Evolutionary conservation across 1,140 invertebrate species (phyloP), one percentile per base, ranked within the genome.

Genomic region (Camponotus vicinus): DNA sequence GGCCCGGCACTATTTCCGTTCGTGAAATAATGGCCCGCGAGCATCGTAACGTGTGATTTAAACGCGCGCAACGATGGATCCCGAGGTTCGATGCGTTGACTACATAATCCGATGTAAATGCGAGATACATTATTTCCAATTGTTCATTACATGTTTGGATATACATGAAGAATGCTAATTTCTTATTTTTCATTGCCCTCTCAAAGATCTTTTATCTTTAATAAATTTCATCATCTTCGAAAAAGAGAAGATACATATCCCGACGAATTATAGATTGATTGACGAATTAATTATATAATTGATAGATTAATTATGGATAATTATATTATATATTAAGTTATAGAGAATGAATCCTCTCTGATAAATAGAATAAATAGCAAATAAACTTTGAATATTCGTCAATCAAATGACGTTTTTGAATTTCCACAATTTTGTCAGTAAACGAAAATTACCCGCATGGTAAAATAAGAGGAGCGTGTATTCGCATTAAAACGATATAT

Each of bases 1-100:
- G 66, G 75, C 71, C 71, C 57, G 79, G 59, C 80, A 82, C 89
- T 90, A 90, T 90, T 90, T 86, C 84, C 89, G 89, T 90, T 90
- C 77, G 71, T 32, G 76, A 84, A 90, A 89, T 89, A 89, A 89
- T 75, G 88, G 76, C 52, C 77, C 75, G 49, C n/a, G 59, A 42
- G 69, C 83, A 86, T 88, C 86, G 69, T 69, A 57, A 40, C 59
- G 84, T 80, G 61, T 89, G 88, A 89, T 86, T 89, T 88, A 52
- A 89, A 69, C 55, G 69, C 71, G 77, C 76, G 79, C 55, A 63
- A 52, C 40, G 79, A 82, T 73, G 61, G 55, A 86, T 71, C 40
- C 37, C 34, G 55, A 45, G 69, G 18, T 37, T 37, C 69, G 18
- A 4, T 13, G 45, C 76, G 79, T 45, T 27, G 37, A 57, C 77